Evolutionary conservation across 2,888 invertebrate genomes (phyloP), one percentile per base, ranked within the genome.

Genomic region (Mesoligia furuncula): DNA sequence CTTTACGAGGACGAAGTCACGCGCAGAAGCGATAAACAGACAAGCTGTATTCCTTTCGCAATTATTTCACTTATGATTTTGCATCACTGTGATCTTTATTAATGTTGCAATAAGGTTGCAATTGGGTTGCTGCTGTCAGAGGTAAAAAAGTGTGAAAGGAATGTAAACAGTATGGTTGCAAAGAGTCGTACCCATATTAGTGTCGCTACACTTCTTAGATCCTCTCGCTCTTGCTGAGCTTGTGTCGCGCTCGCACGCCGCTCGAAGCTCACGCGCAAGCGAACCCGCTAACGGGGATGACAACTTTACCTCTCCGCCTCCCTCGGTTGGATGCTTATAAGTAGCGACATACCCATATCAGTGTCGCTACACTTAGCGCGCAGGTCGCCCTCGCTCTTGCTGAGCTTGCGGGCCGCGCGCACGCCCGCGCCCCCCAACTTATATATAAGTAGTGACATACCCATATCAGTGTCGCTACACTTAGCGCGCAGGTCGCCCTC

Each of bases 161-260:
- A 45, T 45, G 45, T 45, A 45, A 13, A 45, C 45, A 45, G 45
- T 45, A 45, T 45, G 15, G 5, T 15, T 15, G 45, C 15, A 45
- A 15, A 15, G 45, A 15, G 45, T 45, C 45, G 45, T 15, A 45
- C 45, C 45, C 45, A 45, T 45, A 45, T 93, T 89, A 8, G 84
- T 67, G 64, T 91, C 90, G 48, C 82, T 87, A 64, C 82, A 82
- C 70, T 83, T 89, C 93, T 91, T 69, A 96, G 91, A 61, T 96
- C 96, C 95, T 93, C 66, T 96, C 95, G 85, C 96, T 96, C 77
- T 91, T 90, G 88, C 96, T 95, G 72, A 95, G 90, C 70, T 91
- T 91, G 75, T 88, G 88, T 31, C 73, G 73, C 70, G 57, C 77
- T 39, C 80, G 70, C 64, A 75, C 90, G 59, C 81, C 77, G 67